Evolutionary conservation across 2,888 invertebrate genomes (phyloP).

Genomic region (Rhamnusium bicolor): DNA sequence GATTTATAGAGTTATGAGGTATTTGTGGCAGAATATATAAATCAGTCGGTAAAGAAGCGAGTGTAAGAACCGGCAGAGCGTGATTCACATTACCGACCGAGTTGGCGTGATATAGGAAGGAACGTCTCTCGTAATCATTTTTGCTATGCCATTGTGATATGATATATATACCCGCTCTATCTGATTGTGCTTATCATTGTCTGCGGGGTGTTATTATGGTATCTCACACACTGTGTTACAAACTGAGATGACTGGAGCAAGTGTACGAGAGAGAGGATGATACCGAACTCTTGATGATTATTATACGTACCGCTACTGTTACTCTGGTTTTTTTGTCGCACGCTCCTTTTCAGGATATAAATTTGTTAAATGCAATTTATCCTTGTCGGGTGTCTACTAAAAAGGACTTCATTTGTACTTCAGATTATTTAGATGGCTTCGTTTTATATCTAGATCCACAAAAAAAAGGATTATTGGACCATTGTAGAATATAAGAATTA

Average conservation of each 20-base stretch:
- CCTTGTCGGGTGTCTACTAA: conserved; percentile 52
- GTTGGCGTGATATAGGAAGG: conserved; percentile 69
- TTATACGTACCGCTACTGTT: conserved; percentile 47
- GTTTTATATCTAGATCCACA: background rate
- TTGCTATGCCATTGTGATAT: conserved; percentile 70
- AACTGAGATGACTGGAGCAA: conserved; percentile 42
- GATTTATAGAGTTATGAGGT: conserved; percentile 63
- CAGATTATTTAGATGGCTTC: conserved; percentile 33
- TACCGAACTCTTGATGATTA: conserved; percentile 52
- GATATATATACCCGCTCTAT: conserved; percentile 67
- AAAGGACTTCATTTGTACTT: conserved; percentile 54
- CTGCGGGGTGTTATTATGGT: conserved; percentile 62
- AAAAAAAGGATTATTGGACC: conserved; percentile 10
- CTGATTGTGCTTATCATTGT: conserved; percentile 63
- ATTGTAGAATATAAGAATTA: background rate
- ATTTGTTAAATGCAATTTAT: conserved; percentile 60
- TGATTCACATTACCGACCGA: conserved; percentile 69
- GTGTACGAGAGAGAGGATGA: conserved; percentile 50
- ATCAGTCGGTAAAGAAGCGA: conserved; percentile 59
- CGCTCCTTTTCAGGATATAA: conserved; percentile 52
- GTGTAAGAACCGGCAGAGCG: conserved; percentile 69
- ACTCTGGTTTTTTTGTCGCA: conserved; percentile 49
- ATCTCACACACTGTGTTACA: conserved; percentile 52
- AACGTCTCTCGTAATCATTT: conserved; percentile 69
- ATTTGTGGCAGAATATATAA: conserved; percentile 67